phyloP scores from a whole-genome alignment of 1,140 invertebrate genomes.

The Agrilus planipennis region DNA sequence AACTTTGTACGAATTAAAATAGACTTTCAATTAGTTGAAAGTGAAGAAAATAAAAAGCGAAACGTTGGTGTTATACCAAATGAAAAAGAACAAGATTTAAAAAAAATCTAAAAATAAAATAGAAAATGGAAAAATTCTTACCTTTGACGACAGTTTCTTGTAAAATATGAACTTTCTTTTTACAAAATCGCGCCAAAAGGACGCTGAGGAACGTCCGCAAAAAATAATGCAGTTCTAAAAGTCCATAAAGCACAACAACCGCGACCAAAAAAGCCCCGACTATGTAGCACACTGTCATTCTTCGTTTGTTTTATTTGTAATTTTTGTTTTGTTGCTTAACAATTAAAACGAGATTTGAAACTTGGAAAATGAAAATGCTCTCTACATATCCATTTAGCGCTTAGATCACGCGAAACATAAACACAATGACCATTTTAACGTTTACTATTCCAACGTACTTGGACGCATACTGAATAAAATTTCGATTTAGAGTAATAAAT shows the following conservation, averaged over 20 bases:
- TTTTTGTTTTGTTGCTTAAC: too few species aligned
- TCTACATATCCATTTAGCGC: too few species aligned
- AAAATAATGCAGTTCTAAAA: constrained; percentile 57
- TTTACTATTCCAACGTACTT: too few species aligned
- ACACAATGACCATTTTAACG: too few species aligned
- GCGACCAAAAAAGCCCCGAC: constrained; percentile 34
- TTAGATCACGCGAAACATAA: too few species aligned
- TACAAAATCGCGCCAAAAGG: constrained; percentile 46
- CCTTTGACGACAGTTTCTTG: constrained; percentile 51
- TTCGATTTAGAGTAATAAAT: too few species aligned
- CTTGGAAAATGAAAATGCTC: too few species aligned
- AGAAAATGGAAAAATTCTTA: constrained; percentile 29
- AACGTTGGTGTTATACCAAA: not conserved
- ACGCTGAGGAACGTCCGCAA: constrained; percentile 49
- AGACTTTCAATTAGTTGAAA: not conserved
- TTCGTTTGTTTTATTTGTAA: too few species aligned
- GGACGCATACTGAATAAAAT: too few species aligned
- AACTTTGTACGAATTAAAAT: not conserved
- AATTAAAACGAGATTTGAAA: too few species aligned
- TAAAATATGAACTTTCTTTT: constrained; percentile 49
- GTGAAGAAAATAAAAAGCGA: not conserved
- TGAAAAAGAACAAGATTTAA: not conserved
- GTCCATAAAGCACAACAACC: constrained; percentile 42
- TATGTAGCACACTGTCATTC: too few species aligned
- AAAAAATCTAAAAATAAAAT: not conserved